These are phyloP conservation scores for Aelia acuminata DNA, from an alignment of 2,888 invertebrate species.

Conservation along the genomic window DNA sequence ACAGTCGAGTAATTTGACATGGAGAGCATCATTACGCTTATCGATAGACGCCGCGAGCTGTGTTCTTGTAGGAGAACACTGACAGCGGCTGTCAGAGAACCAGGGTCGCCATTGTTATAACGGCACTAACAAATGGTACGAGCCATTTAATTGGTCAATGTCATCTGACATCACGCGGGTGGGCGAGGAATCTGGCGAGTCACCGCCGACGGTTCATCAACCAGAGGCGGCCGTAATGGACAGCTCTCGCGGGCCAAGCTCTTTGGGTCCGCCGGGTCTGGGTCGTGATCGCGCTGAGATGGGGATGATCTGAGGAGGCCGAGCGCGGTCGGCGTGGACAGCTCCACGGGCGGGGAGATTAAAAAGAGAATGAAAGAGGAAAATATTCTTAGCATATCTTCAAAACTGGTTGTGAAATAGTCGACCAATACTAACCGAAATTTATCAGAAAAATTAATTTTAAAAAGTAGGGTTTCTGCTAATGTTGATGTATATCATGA, in stretches of 20 bases:
- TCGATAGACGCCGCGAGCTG: background rate
- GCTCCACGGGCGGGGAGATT: too few relatives aligned
- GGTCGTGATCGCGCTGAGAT: background rate
- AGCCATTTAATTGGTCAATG: constrained; percentile 50
- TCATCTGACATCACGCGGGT: constrained; percentile 50
- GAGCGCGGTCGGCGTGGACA: background rate
- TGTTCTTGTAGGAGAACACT: background rate
- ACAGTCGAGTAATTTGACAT: constrained; percentile 18
- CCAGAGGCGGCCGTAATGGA: background rate
- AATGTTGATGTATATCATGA: too few relatives aligned
- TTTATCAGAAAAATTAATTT: too few relatives aligned
- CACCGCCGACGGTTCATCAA: constrained; percentile 18
- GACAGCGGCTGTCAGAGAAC: constrained; percentile 27
- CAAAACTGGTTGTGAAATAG: too few relatives aligned
- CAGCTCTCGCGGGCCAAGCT: background rate
- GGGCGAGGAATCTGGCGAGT: constrained; percentile 45
- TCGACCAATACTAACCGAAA: too few relatives aligned
- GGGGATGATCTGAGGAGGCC: background rate
- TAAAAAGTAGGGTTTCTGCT: too few relatives aligned
- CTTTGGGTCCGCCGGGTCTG: background rate
- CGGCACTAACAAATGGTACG: constrained; percentile 46
- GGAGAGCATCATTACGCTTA: constrained; percentile 17
- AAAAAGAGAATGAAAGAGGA: too few relatives aligned
- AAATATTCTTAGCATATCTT: too few relatives aligned
- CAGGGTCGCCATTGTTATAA: constrained; percentile 30